These are phyloP conservation scores for Euphysa ruthae DNA, from an alignment of 30 jellyfish, hydroid and myxozoan genomes.

Conservation along the genomic window DNA sequence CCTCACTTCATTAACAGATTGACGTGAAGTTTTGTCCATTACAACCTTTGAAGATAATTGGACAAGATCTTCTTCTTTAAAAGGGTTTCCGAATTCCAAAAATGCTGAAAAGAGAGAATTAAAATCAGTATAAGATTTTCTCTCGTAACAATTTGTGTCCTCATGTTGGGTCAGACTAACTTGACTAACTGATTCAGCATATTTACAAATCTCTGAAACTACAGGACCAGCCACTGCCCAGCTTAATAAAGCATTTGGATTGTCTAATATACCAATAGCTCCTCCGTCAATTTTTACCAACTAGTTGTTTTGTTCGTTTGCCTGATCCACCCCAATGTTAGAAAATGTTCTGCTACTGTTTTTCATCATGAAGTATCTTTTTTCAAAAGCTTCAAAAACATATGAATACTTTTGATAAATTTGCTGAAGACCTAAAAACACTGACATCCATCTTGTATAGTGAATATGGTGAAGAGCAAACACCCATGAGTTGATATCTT, in stretches of 20 bases:
- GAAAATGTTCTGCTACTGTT: slow-evolving; percentile 24
- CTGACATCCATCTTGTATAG: slow-evolving; percentile 35
- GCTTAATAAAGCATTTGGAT: slow-evolving; percentile 20
- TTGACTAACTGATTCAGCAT: background rate
- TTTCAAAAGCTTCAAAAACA: background rate
- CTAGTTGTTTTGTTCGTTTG: slow-evolving; percentile 47
- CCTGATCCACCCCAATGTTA: slow-evolving; percentile 30
- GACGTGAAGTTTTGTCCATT: background rate
- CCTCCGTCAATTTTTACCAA: slow-evolving; percentile 40
- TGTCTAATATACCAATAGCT: slow-evolving; percentile 32
- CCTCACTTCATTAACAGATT: background rate
- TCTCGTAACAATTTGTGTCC: slow-evolving; percentile 3
- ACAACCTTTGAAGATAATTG: background rate
- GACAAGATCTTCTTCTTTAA: slow-evolving; percentile 19
- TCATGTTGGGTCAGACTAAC: slow-evolving; percentile 40
- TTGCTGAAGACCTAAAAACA: background rate
- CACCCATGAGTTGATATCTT: background rate
- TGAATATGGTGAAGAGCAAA: slow-evolving; percentile 19
- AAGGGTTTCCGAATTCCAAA: slow-evolving; percentile 36
- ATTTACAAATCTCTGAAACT: background rate
- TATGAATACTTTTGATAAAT: background rate
- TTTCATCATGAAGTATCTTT: slow-evolving; percentile 10
- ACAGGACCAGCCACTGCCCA: slow-evolving; percentile 49
- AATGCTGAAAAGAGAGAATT: background rate
- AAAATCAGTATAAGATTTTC: slow-evolving; percentile 8